A percentile compares a stretch with the other conserved stretches of the same genome.
Conservation (phyloP, 2,888 invertebrate species). For the Acanthococcus lagerstroemiae region DNA sequence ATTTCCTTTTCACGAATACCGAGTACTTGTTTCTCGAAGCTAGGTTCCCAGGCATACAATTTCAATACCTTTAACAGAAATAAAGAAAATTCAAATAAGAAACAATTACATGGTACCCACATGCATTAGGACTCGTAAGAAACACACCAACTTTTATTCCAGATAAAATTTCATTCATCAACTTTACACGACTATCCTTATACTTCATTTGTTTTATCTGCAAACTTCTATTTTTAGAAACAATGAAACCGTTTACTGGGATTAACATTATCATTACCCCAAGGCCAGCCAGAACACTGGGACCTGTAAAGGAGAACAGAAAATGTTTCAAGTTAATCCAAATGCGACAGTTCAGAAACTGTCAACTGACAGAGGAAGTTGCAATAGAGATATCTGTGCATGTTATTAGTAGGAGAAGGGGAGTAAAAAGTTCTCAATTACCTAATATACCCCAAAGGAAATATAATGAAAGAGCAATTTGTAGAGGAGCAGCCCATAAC, state of each 20-base stretch:
- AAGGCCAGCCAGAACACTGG: slow-evolving; percentile 52
- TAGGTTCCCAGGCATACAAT: slow-evolving; percentile 53
- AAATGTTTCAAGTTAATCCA: too few relatives aligned
- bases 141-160: slow-evolving; percentile 35
- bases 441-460: slow-evolving; percentile 45
- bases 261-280: slow-evolving; percentile 47
- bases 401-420: too few relatives aligned
- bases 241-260: slow-evolving; percentile 45
- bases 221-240: slow-evolving; percentile 43
- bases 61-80: slow-evolving; percentile 47
- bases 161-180: slow-evolving; percentile 38
- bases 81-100: too few relatives aligned
- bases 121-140: too few relatives aligned
- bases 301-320: slow-evolving; percentile 41
- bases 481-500: slow-evolving; percentile 47
- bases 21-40: slow-evolving; percentile 49
- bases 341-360: too few relatives aligned
- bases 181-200: slow-evolving; percentile 49
- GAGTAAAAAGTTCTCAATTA: too few relatives aligned
- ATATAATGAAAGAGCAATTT: slow-evolving; percentile 47
- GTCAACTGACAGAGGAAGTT: too few relatives aligned
- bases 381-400: too few relatives aligned
- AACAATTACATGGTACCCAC: too few relatives aligned
- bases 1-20: slow-evolving; percentile 50
- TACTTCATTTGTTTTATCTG: slow-evolving; percentile 47